Evolutionary conservation across 2,888 invertebrate genomes (phyloP).

Genomic region (Campoplex capitator): DNA sequence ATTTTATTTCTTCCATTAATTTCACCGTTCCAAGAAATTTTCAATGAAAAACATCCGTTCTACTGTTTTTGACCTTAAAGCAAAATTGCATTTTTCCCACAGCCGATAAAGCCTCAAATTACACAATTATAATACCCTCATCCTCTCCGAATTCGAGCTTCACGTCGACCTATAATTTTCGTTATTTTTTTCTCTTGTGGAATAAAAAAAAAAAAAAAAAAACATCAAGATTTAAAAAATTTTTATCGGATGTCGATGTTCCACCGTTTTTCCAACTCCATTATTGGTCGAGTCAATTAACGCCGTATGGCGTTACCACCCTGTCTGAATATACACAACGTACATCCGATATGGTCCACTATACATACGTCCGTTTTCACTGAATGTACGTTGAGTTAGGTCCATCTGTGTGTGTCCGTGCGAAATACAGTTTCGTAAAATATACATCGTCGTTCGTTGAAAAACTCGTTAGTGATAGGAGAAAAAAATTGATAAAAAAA

Average conservation of each 20-base stretch:
- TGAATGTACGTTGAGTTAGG: not conserved
- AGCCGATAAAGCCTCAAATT: not conserved
- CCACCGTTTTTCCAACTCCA: slow-evolving; percentile 20
- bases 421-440: slow-evolving; percentile 12
- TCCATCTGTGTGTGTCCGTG: not conserved
- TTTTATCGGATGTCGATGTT: not conserved
- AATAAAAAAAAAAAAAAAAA: not conserved
- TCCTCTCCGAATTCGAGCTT: not conserved
- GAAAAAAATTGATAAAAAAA: not conserved
- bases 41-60: too few species aligned
- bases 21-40: too few species aligned
- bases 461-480: not conserved
- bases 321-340: slow-evolving; percentile 13
- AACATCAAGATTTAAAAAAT: not conserved
- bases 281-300: slow-evolving; percentile 52
- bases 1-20: too few species aligned
- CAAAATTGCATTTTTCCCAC: not conserved
- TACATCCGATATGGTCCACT: slow-evolving; percentile 30
- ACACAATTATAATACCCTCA: too few species aligned
- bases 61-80: too few species aligned
- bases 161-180: not conserved
- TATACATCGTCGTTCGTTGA: slow-evolving; percentile 22
- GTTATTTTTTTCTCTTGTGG: slow-evolving; percentile 6
- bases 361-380: not conserved
- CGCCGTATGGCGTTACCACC: slow-evolving; percentile 37